Conservation (phyloP, 2,113 vertebrate species). For the Oryzias curvinotus region DNA sequence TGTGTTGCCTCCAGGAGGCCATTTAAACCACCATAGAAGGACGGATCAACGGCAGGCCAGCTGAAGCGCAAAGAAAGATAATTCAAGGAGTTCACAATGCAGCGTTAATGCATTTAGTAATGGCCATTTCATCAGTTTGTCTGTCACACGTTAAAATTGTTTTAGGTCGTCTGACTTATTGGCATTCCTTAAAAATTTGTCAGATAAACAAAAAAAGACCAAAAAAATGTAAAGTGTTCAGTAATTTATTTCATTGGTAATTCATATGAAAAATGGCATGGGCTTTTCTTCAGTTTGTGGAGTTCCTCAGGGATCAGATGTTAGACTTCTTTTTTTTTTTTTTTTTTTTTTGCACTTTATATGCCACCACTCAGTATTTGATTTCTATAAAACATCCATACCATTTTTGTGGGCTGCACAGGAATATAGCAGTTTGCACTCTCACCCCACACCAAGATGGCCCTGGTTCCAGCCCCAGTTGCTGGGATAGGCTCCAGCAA, state of each 20-base stretch:
- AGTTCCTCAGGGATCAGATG: too few relatives aligned
- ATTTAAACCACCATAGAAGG: conserved; percentile 54
- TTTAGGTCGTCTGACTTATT: conserved; percentile 3
- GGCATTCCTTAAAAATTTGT: neutral
- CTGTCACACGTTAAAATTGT: conserved; percentile 11
- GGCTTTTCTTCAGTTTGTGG: too few relatives aligned
- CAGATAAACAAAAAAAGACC: neutral
- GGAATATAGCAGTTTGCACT: neutral
- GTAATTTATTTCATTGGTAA: neutral
- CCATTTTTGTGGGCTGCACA: neutral
- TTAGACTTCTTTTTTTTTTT: too few relatives aligned
- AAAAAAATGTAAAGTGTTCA: neutral
- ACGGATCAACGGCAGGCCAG: conserved; percentile 51
- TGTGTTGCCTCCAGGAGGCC: conserved; percentile 55
- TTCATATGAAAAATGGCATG: too few relatives aligned
- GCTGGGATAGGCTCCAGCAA: neutral
- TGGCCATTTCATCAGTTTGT: conserved; percentile 11
- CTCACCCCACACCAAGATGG: neutral
- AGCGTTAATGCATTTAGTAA: conserved; percentile 35
- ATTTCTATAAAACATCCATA: neutral
- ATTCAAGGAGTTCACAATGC: conserved; percentile 29
- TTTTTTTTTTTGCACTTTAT: too few relatives aligned
- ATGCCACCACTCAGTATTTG: too few relatives aligned
- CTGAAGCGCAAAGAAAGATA: conserved; percentile 23
- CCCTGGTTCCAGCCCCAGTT: neutral